Evolutionary conservation across 2,113 vertebrate genomes (phyloP).

Genomic region (Mormoops blainvillei): DNA sequence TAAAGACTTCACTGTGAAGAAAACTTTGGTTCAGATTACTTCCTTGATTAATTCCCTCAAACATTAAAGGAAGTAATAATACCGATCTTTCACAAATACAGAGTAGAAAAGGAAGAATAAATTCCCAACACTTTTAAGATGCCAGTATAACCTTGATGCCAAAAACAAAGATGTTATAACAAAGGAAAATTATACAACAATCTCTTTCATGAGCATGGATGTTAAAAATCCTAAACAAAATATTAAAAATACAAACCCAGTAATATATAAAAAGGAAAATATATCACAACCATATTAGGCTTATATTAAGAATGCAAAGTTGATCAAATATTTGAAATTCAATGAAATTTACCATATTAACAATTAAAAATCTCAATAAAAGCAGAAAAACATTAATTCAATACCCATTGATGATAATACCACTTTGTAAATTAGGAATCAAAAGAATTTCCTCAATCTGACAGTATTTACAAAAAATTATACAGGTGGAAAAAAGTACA

Average conservation of each 20-base stretch:
- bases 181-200: neutral
- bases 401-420: neutral
- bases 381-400: neutral
- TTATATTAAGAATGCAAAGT: neutral
- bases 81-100: neutral
- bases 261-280: neutral
- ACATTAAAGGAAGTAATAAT: neutral
- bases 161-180: neutral
- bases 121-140: neutral
- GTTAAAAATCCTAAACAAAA: neutral
- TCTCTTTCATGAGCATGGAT: neutral
- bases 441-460: constrained; percentile 9
- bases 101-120: neutral
- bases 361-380: neutral
- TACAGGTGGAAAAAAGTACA: neutral
- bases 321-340: neutral
- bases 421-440: neutral
- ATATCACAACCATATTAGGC: neutral
- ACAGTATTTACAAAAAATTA: neutral
- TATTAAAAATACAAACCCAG: neutral
- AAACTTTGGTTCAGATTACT: neutral
- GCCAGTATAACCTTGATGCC: neutral
- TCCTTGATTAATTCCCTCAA: neutral
- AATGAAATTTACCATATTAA: neutral
- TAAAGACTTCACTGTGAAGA: neutral